Base-by-base conservation (phyloP, 2,113 vertebrate species). In the Sturnus vulgaris region DNA sequence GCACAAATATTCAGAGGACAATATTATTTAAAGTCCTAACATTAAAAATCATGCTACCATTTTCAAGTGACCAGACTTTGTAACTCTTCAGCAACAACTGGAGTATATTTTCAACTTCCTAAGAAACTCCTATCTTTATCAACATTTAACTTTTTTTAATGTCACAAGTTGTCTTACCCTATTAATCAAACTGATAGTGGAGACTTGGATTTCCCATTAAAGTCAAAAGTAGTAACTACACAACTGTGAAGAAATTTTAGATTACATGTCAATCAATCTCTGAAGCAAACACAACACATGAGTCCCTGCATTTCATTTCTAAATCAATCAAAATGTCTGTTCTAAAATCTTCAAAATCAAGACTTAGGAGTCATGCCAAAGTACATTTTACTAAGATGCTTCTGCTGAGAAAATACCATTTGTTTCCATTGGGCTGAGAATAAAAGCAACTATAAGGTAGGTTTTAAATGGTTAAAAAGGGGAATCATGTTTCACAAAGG, bases 121-220 rank as follows among this genome's bases (percentile, higher is more conserved):
- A 84, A 31, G 44, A 49, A 91, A 89, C 84, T 19, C 19, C 11
- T 64, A 14, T 72, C 64, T 96, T 93, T 93, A 95, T 82, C 63
- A 82, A 69, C 23, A 39, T 72, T 79, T 60, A 92, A 82, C 56
- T 78, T 81, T 50, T 86, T 75, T 88, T 88, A 87, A 93, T 72
- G 60, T 39, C 87, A 80, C 30, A 71, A 65, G 22, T 53, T 79
- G 55, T 71, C 92, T 86, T 90, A 88, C 25, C 22, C 44, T 70
- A 92, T 91, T 94, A 73, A 94, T 96, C 85, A 94, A 80, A 86
- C 55, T 68, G 75, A 86, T 77, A 93, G 56, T 15, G 23, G 40
- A 56, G 59, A 71, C 61, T 90, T 81, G 77, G 93, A 87, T 88
- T 95, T 84, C 72, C 76, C 55, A 79, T 86, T 78, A 75, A 88